A percentile compares a stretch with the other conserved stretches of the same genome.
These are phyloP conservation scores for Eupleurogrammus muticus DNA, from an alignment of 2,797 vertebrate genomes.

Conservation along the genomic window DNA sequence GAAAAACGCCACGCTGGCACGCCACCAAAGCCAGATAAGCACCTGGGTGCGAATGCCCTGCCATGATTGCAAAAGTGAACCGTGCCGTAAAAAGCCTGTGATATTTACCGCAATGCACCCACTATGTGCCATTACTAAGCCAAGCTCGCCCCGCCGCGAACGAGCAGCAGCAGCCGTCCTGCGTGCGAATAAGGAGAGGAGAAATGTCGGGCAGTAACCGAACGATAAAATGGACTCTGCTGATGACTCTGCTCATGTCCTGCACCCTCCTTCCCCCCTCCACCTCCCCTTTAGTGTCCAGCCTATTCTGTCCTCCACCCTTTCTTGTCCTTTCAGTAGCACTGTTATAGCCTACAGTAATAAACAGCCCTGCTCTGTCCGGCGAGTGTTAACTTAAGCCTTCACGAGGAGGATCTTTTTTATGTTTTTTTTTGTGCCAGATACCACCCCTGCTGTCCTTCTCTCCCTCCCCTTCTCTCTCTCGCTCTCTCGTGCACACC, in stretches of 20 bases:
- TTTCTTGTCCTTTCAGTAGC: slow-evolving; percentile 69
- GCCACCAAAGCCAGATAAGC: slow-evolving; percentile 84
- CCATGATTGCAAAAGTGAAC: slow-evolving; percentile 83
- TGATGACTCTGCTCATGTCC: slow-evolving; percentile 70
- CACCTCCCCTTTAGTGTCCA: slow-evolving; percentile 53
- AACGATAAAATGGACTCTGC: slow-evolving; percentile 73
- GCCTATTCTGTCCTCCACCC: slow-evolving; percentile 66
- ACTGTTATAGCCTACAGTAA: slow-evolving; percentile 58
- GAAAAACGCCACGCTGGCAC: slow-evolving; percentile 77
- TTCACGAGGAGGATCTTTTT: slow-evolving; percentile 52
- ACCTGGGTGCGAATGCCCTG: slow-evolving; percentile 85
- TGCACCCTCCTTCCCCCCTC: slow-evolving; percentile 50
- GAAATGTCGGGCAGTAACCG: slow-evolving; percentile 54
- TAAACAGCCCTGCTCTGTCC: slow-evolving; percentile 61
- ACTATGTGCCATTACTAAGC: slow-evolving; percentile 57
- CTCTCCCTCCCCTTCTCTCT: neutral
- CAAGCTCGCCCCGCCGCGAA: slow-evolving; percentile 43
- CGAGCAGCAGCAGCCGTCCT: slow-evolving; percentile 25
- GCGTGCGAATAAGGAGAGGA: slow-evolving; percentile 47
- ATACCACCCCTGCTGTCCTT: slow-evolving; percentile 58
- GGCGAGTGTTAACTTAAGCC: slow-evolving; percentile 64
- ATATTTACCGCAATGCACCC: slow-evolving; percentile 63
- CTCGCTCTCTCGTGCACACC: slow-evolving; percentile 54
- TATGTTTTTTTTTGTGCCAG: slow-evolving; percentile 51
- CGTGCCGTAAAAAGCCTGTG: slow-evolving; percentile 59